Conservation (phyloP, 2,113 vertebrate species). For the Oncorhynchus masou region DNA sequence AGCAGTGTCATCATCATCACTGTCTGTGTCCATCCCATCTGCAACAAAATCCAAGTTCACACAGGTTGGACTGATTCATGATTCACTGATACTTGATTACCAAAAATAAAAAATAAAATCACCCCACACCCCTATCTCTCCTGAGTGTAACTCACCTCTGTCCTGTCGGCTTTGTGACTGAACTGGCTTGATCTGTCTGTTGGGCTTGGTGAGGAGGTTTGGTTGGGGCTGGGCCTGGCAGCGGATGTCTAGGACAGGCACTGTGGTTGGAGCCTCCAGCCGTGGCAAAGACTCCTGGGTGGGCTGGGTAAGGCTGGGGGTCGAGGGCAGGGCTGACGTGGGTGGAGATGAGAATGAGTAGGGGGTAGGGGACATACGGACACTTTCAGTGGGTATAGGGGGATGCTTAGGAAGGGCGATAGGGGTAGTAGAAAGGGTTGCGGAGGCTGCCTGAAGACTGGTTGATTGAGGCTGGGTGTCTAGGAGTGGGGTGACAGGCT, state of each 20-base stretch:
- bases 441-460: conserved; percentile 26
- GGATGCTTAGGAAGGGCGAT: conserved; percentile 27
- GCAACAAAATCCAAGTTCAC: conserved; percentile 3
- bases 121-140: no score
- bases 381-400: conserved; percentile 39
- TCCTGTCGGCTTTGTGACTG: conserved; percentile 42
- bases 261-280: conserved; percentile 25
- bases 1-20: conserved; percentile 46
- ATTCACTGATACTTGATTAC: not conserved
- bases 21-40: conserved; percentile 55
- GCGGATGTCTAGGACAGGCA: conserved; percentile 40
- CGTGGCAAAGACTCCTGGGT: conserved; percentile 42
- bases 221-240: conserved; percentile 15
- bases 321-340: no score
- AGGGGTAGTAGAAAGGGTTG: conserved; percentile 6
- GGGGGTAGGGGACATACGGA: conserved; percentile 31
- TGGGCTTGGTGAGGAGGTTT: not conserved
- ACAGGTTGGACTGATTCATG: conserved; percentile 6
- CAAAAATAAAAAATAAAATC: not conserved
- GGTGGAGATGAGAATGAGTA: conserved; percentile 6
- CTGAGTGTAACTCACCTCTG: conserved; percentile 56
- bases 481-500: conserved; percentile 31
- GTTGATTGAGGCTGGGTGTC: not conserved
- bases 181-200: conserved; percentile 27
- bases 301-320: conserved; percentile 37